Evolutionary conservation across 23 tunicate species (phyloP).

Genomic region (Corella eumyota): DNA sequence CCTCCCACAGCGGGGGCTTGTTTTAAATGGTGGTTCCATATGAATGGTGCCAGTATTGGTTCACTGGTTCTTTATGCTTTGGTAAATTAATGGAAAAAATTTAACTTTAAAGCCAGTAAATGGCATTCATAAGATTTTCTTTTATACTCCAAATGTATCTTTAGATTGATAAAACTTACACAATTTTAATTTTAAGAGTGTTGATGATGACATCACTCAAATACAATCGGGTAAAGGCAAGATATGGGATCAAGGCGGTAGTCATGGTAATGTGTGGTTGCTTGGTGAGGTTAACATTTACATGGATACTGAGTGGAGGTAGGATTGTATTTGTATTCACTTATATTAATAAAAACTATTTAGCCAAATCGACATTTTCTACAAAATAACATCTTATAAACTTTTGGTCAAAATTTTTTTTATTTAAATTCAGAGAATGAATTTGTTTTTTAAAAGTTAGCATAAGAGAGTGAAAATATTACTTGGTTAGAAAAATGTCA

Average conservation of each 20-base stretch:
- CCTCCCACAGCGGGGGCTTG: slow-evolving; percentile 68
- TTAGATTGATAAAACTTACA: background rate
- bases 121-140: no score
- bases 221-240: slow-evolving; percentile 14
- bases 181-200: slow-evolving; percentile 17
- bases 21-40: slow-evolving; percentile 65
- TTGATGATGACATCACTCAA: slow-evolving; percentile 11
- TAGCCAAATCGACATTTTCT: no score
- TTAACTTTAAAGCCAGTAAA: background rate
- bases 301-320: slow-evolving; percentile 74
- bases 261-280: slow-evolving; percentile 60
- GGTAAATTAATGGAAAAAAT: slow-evolving; percentile 10
- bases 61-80: slow-evolving; percentile 45
- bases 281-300: slow-evolving; percentile 43
- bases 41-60: slow-evolving; percentile 62
- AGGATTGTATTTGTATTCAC: background rate
- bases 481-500: no score
- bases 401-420: no score
- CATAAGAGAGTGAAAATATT: no score
- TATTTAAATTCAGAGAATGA: no score
- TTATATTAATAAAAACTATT: no score
- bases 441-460: no score
- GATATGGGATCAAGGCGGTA: slow-evolving; percentile 43
- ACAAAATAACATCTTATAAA: no score
- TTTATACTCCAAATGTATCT: no score